phyloP scores from a whole-genome alignment of 37 sponge, comb jelly and placozoan species.

The Hormiphora californensis region DNA sequence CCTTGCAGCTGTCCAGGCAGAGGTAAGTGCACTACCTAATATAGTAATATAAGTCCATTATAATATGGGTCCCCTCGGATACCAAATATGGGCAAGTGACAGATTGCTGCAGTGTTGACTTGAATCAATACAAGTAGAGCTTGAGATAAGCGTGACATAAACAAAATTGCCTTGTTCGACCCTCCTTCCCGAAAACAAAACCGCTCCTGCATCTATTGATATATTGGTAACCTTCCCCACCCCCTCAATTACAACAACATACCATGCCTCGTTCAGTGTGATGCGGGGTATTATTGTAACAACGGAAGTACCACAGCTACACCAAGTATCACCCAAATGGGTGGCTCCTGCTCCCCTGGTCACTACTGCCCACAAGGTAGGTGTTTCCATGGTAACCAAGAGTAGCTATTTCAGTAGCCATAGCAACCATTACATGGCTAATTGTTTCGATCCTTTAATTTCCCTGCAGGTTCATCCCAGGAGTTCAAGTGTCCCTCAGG shows the following conservation, averaged over 20 bases:
- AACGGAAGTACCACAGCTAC: constrained; percentile 9
- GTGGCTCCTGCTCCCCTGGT: constrained; percentile 49
- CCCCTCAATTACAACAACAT: neutral
- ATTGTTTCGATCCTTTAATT: neutral
- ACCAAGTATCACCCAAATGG: neutral
- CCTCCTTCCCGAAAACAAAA: too few species aligned
- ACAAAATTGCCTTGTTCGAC: neutral
- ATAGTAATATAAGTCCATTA: too few species aligned
- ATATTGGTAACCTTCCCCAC: too few species aligned
- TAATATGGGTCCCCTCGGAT: neutral
- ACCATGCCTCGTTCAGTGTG: constrained; percentile 6
- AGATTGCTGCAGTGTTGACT: too few species aligned
- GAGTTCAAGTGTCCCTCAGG: constrained; percentile 5
- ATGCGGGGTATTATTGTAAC: constrained; percentile 40
- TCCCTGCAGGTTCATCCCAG: neutral
- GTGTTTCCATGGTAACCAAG: too few species aligned
- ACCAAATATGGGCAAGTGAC: too few species aligned
- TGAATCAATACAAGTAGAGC: too few species aligned
- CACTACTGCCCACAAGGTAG: constrained; percentile 55
- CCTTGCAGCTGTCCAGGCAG: neutral
- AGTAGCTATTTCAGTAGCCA: too few species aligned
- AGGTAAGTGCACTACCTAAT: too few species aligned
- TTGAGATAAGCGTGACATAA: too few species aligned
- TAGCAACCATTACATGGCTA: too few species aligned
- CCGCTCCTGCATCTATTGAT: too few species aligned